Evolutionary conservation across 1,140 invertebrate species (phyloP), one percentile per base, ranked within the genome.

Genomic region (Aradophagus sp.): DNA sequence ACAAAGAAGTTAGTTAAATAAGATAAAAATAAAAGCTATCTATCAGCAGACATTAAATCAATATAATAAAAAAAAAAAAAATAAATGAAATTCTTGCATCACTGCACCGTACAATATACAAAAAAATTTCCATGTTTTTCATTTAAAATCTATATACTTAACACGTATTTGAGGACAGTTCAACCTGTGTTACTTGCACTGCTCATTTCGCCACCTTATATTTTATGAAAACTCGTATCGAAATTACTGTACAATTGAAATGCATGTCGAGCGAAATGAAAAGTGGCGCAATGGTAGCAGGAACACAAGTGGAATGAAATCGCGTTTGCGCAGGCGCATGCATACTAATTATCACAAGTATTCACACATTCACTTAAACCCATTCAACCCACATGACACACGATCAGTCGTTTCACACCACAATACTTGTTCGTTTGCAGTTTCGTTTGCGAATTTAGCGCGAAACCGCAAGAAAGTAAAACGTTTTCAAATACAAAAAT

Each of bases 231-330:
- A 62, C 15, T 48, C 31, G 23, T 17, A 23, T 44, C 29, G 29
- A 62, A 42, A 52, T 12, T 59, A 48, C 27, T 62, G 16, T 63
- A 62, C 39, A 62, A 53, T 42, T 4, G 16, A 53, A 62, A 62
- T 62, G 59, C 59, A 45, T 23, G 8, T 58, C n/a, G 11, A 19
- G 27, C n/a, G 8, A 41, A 61, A 35, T 20, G 34, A 58, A 35
- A 62, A 39, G 39, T 38, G 59, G 32, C 48, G 58, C 48, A 45
- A 17, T 35, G 39, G 36, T 17, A 35, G n/a, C 12, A 11, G 41
- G 6, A 14, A 29, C 41, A 38, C 20, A 45, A 58, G 45, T 29
- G 20, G 53, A 12, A 59, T 42, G 11, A 59, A 16, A 23, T 47
- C 10, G 32, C 35, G 27, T 36, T 13, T 11, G n/a, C n/a, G 36